Evolutionary conservation across 2,888 invertebrate genomes (phyloP), one percentile per base, ranked within the genome.

Genomic region (Eumacrocentrus americanus): DNA sequence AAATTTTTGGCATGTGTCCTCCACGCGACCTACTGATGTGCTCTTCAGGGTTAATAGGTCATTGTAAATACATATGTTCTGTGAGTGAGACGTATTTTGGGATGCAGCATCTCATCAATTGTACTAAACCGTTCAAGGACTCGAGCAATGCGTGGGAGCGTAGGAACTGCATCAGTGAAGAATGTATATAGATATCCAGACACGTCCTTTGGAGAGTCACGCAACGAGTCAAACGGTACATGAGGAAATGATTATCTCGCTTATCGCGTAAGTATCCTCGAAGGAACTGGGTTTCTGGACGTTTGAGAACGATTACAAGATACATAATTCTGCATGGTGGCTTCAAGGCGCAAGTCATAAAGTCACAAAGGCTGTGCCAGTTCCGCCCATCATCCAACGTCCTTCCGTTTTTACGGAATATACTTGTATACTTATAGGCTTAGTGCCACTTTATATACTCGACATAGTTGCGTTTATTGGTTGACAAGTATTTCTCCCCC

Each of bases 321-420:
- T 4, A 29, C 29, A 66, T 67, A 68, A 71, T 72, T 72, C 65
- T 42, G 62, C 50, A 58, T 58, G 42, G 62, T 56, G 53, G 57
- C 29, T 51, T 71, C 73, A 73, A 73, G 74, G 72, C 62, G 63
- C 48, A 65, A 64, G 67, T 61, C 67, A 68, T 75, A 71, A 76
- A 72, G 65, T 56, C 62, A 42, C 29, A 66, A 63, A 72, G 71
- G 69, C 46, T 7, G 35, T 44, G 23, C 23, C 34, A 22, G 42
- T 51, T 29, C 35, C 22, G 22, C n/a, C 37, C 37, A 51, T 37
- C 35, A 37, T 12, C 35, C 9, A 51, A 37, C 20, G 51, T 51
- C 51, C 37, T 51, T 51, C 35, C 37, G 4, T 35, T 51, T n/a
- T n/a, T n/a, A n/a, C n/a, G n/a, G n/a, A n/a, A n/a, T n/a, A n/a